Base-by-base conservation (phyloP, 1,140 invertebrate genomes). In the Drosophila punjabiensis region DNA sequence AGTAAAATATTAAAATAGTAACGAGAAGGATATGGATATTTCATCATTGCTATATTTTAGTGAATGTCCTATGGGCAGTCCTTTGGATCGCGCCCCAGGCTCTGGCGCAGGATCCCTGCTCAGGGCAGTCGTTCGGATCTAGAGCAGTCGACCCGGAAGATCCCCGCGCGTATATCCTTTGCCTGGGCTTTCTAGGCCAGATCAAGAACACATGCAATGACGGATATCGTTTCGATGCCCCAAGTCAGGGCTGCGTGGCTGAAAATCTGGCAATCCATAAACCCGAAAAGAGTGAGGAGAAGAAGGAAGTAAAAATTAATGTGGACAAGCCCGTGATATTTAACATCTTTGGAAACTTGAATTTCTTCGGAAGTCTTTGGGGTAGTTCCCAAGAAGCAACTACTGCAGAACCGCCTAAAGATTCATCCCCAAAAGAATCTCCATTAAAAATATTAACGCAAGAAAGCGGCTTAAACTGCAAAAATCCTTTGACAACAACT, bases 31-130 rank as follows among this genome's bases (percentile, higher is more conserved):
- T 18, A 7, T 4, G 33, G 24, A 71, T 39, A 39, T 28, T 30
- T n/a, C 5, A 70, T 28, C 13, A n/a, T 2, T 47, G 2, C 4
- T 47, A 9, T 33, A 24, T 50, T 39, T 59, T 11, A 90, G 86
- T 66, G 33, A 59, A 52, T 45, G 58, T 85, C 69, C 86, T 89
- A 20, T 89, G 86, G 82, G 69, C 81, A 47, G 66, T 77, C 71
- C 71, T 89, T 9, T 73, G 79, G 76, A 80, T 75, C 28, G 37
- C 76, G 50, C 76, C 86, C 5, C 79, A 77, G 76, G 82, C 70
- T 30, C 55, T 82, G 18, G 86, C 79, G 37, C 48, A 52, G 50
- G 76, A 89, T 50, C 53, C 18, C 33, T 89, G 86, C 41, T 55
- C 24, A 41, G 86, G 79, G 45, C 61, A 77, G 30, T 39, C 62